These are phyloP conservation scores for Uria lomvia DNA, from an alignment of 2,113 vertebrate genomes.

Conservation along the genomic window DNA sequence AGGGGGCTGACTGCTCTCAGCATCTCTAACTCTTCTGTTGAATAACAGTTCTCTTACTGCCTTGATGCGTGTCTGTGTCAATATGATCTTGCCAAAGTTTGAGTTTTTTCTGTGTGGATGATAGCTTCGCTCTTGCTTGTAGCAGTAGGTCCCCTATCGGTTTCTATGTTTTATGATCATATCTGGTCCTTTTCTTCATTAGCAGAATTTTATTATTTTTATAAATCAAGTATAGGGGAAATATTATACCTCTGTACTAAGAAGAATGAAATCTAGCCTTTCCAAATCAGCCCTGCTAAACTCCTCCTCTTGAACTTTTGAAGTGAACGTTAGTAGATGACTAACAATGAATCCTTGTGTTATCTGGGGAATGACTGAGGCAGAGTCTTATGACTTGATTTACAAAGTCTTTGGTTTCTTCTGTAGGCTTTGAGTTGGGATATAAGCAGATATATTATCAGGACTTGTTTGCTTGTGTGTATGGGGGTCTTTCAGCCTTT, in stretches of 20 bases:
- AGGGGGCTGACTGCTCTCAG: not conserved
- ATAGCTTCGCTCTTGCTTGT: not conserved
- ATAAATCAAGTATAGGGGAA: not conserved
- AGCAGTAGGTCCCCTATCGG: not conserved
- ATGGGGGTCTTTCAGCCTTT: not conserved
- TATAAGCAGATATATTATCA: not conserved
- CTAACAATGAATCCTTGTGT: conserved; percentile 21
- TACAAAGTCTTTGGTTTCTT: not conserved
- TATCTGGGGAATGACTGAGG: not conserved
- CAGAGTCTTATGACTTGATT: conserved; percentile 29
- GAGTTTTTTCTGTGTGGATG: not conserved
- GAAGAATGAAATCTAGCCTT: not conserved
- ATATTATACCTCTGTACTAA: not conserved
- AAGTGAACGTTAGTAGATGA: not conserved
- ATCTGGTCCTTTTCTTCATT: not conserved
- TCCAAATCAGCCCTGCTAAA: not conserved
- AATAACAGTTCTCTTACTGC: not conserved
- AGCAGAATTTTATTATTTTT: not conserved
- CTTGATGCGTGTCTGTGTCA: not conserved
- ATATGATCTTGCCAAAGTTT: not conserved
- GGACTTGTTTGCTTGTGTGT: not conserved
- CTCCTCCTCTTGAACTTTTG: conserved; percentile 2
- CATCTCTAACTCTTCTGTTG: not conserved
- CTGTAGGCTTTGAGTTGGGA: not conserved
- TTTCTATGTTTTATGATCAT: not conserved